Base-by-base conservation (phyloP, 2,888 invertebrate species). In the Dryadula phaetusa region DNA sequence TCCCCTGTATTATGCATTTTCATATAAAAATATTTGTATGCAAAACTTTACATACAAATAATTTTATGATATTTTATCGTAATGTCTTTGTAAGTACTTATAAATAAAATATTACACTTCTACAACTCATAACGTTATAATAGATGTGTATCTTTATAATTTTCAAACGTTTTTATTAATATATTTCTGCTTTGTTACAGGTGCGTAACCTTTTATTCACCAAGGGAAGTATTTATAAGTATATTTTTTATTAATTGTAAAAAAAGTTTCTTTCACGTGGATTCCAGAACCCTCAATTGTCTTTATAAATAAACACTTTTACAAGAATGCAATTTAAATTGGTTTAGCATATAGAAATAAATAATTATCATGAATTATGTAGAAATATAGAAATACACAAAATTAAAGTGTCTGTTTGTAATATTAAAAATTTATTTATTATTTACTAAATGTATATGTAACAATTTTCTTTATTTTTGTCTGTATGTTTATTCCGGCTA, bases 111-210 rank as follows among this genome's bases (percentile, higher is more conserved):
- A 16, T 52, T 28, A 52, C 28, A 32, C 52, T 32, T n/a, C 16
- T 28, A 28, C 16, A 52, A 52, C 28, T 32, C 8, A 1, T 49
- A 25, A 28, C 25, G 7, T 28, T 49, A 52, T 32, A 52, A 10
- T 32, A 16, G 28, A 52, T 52, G 12, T 18, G 7, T 28, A 52
- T 52, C 52, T 52, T 52, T 52, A 18, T 32, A 28, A 16, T 28
- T 32, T 32, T 52, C 25, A 10, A 28, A 32, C 16, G 28, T 28
- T 52, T 16, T 22, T 56, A 25, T 34, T 22, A 40, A 4, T 40
- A 4, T 40, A 4, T 14, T 52, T 12, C 28, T 60, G 53, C 64
- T 66, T 70, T 70, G 72, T 72, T 72, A 47, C 70, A 72, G 72
- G 72, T 72, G 66, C 53, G 70, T 69, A 34, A 32, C 20, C n/a